Conservation (phyloP, 2,113 vertebrate species). For the Oxyruncus cristatus region DNA sequence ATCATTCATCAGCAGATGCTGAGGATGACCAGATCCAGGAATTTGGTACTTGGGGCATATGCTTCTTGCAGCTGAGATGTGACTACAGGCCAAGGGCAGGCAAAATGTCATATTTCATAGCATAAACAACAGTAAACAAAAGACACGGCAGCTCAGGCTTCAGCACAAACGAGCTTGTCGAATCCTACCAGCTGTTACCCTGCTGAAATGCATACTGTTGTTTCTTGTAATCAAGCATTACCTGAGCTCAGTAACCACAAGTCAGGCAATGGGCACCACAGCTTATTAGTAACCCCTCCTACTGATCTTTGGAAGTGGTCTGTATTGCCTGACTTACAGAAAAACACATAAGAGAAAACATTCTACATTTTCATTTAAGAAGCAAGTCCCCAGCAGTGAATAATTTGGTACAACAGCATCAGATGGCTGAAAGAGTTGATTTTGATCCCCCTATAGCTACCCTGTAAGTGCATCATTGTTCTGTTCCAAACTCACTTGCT, state of each 20-base stretch:
- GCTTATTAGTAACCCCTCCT: not conserved
- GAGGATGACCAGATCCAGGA: not conserved
- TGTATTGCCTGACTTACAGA: not conserved
- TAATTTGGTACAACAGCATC: not conserved
- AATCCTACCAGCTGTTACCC: not conserved
- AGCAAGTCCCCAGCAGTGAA: not conserved
- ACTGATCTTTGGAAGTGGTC: not conserved
- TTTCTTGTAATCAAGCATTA: not conserved
- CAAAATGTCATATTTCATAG: not conserved
- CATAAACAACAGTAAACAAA: not conserved
- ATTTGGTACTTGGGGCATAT: not conserved
- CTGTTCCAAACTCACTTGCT: not conserved
- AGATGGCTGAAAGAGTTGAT: not conserved
- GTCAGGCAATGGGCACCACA: not conserved
- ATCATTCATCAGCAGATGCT: not conserved
- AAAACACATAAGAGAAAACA: not conserved
- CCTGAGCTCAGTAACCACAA: not conserved
- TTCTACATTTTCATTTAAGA: not conserved
- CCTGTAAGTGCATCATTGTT: not conserved
- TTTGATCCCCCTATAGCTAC: not conserved
- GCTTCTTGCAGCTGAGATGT: not conserved
- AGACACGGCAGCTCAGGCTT: not conserved
- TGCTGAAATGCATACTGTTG: not conserved
- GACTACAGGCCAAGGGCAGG: not conserved
- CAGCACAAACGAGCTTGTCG: not conserved